Evolutionary conservation across 2,113 vertebrate species (phyloP).

Genomic region (Odocoileus hemionus): DNA sequence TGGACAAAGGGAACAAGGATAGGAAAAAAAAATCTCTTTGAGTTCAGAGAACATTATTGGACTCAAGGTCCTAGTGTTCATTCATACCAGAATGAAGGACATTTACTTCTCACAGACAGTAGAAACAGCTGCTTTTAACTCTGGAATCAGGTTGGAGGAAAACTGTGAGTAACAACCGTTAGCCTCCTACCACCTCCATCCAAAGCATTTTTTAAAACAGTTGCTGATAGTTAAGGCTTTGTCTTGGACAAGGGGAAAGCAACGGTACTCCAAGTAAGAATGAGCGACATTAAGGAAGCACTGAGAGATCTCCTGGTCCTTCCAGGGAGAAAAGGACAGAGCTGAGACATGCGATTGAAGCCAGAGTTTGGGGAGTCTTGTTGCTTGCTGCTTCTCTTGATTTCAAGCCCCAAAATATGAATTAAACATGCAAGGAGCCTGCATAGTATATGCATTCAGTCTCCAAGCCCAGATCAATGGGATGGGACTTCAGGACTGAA

Average conservation of each 20-base stretch:
- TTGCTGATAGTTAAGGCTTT: background rate
- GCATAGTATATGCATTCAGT: conserved; percentile 4
- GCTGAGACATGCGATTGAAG: background rate
- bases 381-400: background rate
- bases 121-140: background rate
- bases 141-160: background rate
- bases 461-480: background rate
- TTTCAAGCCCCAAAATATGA: background rate
- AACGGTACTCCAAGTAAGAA: background rate
- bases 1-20: background rate
- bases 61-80: conserved; percentile 22
- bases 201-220: background rate
- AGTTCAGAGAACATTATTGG: conserved; percentile 43
- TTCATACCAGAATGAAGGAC: conserved; percentile 43
- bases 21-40: background rate
- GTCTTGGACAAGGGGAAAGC: background rate
- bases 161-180: background rate
- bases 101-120: background rate
- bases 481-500: background rate
- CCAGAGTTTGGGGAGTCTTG: background rate
- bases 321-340: conserved; percentile 34
- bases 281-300: accelerated
- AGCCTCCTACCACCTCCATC: background rate
- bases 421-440: conserved; percentile 38
- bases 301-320: background rate